Evolutionary conservation across 2,888 invertebrate species (phyloP).

Genomic region (Melolontha melolontha): DNA sequence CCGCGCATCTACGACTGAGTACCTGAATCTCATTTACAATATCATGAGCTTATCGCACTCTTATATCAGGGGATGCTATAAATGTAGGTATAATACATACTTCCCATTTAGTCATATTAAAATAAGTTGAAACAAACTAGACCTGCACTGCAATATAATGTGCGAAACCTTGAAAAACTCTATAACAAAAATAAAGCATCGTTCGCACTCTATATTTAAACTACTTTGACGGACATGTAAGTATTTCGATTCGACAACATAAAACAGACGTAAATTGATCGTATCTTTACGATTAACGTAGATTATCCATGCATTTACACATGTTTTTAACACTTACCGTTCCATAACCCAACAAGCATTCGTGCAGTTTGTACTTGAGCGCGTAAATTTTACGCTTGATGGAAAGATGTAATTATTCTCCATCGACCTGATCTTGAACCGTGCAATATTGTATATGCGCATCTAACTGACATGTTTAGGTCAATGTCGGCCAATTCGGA

Average conservation of each 20-base stretch:
- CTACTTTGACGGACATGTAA: conserved; percentile 46
- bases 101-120: no score
- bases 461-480: conserved; percentile 18
- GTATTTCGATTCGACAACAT: conserved; percentile 39
- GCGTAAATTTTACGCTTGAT: conserved; percentile 5
- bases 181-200: conserved; percentile 47
- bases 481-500: conserved; percentile 21
- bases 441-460: neutral
- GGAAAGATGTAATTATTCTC: conserved; percentile 17
- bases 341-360: no score
- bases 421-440: no score
- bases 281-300: conserved; percentile 41
- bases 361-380: neutral
- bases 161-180: conserved; percentile 18
- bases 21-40: no score
- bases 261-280: conserved; percentile 45
- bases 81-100: no score
- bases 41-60: no score
- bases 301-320: conserved; percentile 32
- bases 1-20: no score
- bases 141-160: no score
- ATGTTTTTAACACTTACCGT: conserved; percentile 35
- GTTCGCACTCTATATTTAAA: conserved; percentile 46
- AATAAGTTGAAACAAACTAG: no score
- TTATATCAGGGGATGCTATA: no score